Evolutionary conservation across 2,888 invertebrate species (phyloP).

Genomic region (Parthenolecanium corni): DNA sequence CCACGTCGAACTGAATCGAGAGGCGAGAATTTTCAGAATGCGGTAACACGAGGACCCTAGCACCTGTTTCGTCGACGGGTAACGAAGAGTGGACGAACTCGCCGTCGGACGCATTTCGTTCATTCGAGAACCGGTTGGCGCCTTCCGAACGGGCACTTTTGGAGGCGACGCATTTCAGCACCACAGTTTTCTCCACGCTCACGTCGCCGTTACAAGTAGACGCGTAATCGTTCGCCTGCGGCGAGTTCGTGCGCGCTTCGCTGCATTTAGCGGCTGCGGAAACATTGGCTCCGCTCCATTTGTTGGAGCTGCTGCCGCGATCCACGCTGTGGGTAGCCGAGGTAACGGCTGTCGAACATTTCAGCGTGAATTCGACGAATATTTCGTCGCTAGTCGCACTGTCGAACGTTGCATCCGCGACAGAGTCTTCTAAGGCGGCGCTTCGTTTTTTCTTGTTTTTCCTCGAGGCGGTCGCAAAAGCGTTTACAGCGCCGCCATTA

Average conservation of each 20-base stretch:
- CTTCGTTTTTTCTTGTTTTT: not conserved
- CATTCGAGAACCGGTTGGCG: too few relatives aligned
- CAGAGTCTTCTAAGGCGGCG: not conserved
- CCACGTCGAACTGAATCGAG: not conserved
- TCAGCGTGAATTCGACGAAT: slow-evolving; percentile 19
- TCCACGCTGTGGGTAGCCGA: not conserved
- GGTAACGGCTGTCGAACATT: not conserved
- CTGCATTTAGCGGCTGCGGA: not conserved
- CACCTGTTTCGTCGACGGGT: slow-evolving; percentile 5
- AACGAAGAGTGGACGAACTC: slow-evolving; percentile 7
- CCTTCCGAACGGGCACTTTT: not conserved
- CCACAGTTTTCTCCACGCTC: slow-evolving; percentile 17
- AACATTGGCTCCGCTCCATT: not conserved
- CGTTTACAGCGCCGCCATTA: slow-evolving; percentile 3
- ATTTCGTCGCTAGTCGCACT: slow-evolving; percentile 5
- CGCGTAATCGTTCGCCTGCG: not conserved
- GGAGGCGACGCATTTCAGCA: not conserved
- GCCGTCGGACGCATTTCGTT: not conserved
- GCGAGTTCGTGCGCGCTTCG: not conserved
- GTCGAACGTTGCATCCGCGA: not conserved
- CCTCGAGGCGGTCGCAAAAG: not conserved
- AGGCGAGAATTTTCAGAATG: not conserved
- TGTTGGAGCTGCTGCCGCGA: not conserved
- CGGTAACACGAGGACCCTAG: not conserved
- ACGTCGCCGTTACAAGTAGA: slow-evolving; percentile 10